Evolutionary conservation across 2,113 vertebrate genomes (phyloP), one percentile per base, ranked within the genome.

Genomic region (Opisthocomus hoazin): DNA sequence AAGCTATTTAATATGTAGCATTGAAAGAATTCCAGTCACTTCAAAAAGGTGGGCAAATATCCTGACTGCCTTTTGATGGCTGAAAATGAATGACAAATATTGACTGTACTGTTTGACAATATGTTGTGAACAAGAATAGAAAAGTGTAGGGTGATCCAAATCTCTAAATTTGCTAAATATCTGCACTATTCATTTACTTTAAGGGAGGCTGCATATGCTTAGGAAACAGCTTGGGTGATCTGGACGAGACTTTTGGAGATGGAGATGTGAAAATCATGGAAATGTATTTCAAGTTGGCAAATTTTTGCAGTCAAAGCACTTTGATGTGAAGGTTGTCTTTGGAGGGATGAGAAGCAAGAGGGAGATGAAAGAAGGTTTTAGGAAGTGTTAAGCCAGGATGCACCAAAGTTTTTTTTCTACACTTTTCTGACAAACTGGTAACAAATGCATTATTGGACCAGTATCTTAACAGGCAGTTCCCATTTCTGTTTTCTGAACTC

Each of bases 1-100:
- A 10, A n/a, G 27, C 30, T 11, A 1, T 89, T 79, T 45, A 19
- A 48, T 30, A n/a, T 0, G 5, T 9, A 27, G 24, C 20, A 13
- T 1, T 7, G 84, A 48, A 63, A 71, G 53, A 41, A 61, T 84
- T 73, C 61, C 9, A 5, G 29, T 36, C 24, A 9, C 30, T 84
- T 70, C 10, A 16, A 81, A 48, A 69, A 60, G 34, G 0, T 15
- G 53, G 43, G 39, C 46, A 77, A 70, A 75, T 36, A 37, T 5
- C 15, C 36, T 6, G n/a, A 21, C 37, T 71, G 46, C 8, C 26
- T 77, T 70, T 30, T 26, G 76, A 12, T 10, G 46, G 75, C 16
- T 50, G 57, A 32, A 84, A 92, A 60, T 11, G 14, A 61, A 39
- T 14, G 8, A 32, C 14, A 53, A 87, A 65, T 78, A 79, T 27